Evolutionary conservation across 2,113 vertebrate species (phyloP).

Genomic region (Brachypodius melanocephalos): DNA sequence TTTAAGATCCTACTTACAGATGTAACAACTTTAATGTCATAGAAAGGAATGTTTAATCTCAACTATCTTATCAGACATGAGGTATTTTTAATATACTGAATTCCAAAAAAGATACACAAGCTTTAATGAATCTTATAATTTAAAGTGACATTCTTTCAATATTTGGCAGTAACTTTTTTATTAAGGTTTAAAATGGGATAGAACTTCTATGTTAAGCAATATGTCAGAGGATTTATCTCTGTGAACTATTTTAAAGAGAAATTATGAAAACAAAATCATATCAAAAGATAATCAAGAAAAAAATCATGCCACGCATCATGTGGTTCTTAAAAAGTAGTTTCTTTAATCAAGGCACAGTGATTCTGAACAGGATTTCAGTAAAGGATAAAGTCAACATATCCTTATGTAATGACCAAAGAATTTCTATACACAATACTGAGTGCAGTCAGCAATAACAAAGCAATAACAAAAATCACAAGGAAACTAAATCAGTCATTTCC

Average conservation of each 20-base stretch:
- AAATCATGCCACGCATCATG: not conserved
- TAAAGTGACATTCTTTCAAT: constrained; percentile 19
- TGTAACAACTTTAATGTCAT: not conserved
- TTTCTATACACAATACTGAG: not conserved
- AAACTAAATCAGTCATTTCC: not conserved
- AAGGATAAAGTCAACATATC: not conserved
- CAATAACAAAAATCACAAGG: not conserved
- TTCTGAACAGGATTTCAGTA: not conserved
- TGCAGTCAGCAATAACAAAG: not conserved
- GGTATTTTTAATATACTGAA: not conserved
- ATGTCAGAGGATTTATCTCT: not conserved
- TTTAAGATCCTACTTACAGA: not conserved
- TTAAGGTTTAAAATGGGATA: constrained; percentile 5
- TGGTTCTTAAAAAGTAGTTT: not conserved
- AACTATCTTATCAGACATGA: not conserved
- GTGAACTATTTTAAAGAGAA: not conserved
- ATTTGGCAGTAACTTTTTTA: constrained; percentile 47
- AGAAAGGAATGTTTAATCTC: not conserved
- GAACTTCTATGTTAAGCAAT: not conserved
- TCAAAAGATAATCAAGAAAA: not conserved
- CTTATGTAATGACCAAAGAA: not conserved
- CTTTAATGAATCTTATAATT: not conserved
- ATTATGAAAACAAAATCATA: not conserved
- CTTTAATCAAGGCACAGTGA: not conserved
- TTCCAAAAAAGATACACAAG: not conserved